Evolutionary conservation across 2,888 invertebrate species (phyloP).

Genomic region (Eudiplozoon nipponicum): DNA sequence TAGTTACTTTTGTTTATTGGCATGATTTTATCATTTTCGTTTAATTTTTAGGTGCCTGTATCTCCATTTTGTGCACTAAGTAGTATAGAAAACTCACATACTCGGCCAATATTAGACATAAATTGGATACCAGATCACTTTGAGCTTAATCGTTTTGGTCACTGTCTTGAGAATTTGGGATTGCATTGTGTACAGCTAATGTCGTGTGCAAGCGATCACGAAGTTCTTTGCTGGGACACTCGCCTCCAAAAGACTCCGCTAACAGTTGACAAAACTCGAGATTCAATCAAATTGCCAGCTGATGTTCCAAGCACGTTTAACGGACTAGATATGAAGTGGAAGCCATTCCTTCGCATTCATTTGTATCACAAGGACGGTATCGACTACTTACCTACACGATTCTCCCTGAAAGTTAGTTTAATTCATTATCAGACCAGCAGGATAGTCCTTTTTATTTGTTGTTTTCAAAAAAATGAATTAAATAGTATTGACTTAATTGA

Average conservation of each 20-base stretch:
- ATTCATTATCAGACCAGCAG: no score
- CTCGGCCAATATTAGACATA: constrained; percentile 24
- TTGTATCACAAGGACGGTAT: constrained; percentile 26
- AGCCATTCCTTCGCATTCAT: constrained; percentile 21
- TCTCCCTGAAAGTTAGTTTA: no score
- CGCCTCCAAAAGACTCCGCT: constrained; percentile 8
- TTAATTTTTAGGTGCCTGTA: no score
- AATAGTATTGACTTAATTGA: no score
- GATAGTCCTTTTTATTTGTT: no score
- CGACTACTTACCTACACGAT: constrained; percentile 25
- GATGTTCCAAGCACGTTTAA: constrained; percentile 25
- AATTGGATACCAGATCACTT: constrained; percentile 27
- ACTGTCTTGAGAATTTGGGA: constrained; percentile 2
- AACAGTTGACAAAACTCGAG: constrained; percentile 2
- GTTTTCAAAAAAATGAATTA: no score
- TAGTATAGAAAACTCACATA: constrained; percentile 26
- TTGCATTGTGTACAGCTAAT: constrained; percentile 21
- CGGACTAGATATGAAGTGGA: constrained; percentile 26
- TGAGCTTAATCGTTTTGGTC: constrained; percentile 21
- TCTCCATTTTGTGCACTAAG: no score
- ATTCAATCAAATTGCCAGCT: constrained; percentile 18
- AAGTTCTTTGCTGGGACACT: constrained; percentile 18
- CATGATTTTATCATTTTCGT: no score
- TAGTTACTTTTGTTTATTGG: no score
- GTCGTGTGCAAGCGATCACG: constrained; percentile 26